Percentiles rank a stretch among this genome's conserved stretches.
Evolutionary conservation across 2,113 vertebrate species (phyloP).

Genomic region (Numenius arquata): DNA sequence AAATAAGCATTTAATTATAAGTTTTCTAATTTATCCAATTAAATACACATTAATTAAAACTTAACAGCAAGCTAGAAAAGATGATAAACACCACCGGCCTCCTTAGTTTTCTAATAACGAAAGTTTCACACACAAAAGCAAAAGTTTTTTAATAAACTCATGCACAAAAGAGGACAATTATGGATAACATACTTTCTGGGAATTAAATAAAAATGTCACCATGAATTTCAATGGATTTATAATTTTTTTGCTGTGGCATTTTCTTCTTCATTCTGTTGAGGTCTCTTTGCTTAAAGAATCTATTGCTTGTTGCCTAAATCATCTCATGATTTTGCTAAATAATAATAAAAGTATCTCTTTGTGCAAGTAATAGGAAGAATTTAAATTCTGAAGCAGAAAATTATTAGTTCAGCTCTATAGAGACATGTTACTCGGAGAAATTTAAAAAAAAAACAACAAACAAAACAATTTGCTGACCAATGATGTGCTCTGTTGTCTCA

Average conservation of each 20-base stretch:
- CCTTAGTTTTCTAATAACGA: background rate
- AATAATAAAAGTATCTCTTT: background rate
- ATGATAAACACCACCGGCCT: background rate
- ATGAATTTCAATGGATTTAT: background rate
- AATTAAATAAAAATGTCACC: background rate
- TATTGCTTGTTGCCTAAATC: background rate
- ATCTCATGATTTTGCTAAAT: background rate
- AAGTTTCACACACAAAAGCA: background rate
- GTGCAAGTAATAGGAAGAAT: background rate
- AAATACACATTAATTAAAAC: conserved; percentile 4
- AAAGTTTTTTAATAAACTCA: background rate
- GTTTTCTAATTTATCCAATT: background rate
- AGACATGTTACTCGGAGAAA: background rate
- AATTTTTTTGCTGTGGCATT: background rate
- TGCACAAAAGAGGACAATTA: background rate
- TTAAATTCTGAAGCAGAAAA: background rate
- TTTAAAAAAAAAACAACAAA: background rate
- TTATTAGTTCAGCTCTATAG: background rate
- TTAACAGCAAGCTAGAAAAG: background rate
- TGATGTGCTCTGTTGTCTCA: background rate
- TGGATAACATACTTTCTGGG: background rate
- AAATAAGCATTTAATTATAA: background rate
- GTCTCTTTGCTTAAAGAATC: background rate
- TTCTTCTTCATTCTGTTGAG: background rate
- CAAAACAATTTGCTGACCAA: background rate